Evolutionary conservation across 2,888 invertebrate genomes (phyloP), one percentile per base, ranked within the genome.

Genomic region (Tetragnatha montana): DNA sequence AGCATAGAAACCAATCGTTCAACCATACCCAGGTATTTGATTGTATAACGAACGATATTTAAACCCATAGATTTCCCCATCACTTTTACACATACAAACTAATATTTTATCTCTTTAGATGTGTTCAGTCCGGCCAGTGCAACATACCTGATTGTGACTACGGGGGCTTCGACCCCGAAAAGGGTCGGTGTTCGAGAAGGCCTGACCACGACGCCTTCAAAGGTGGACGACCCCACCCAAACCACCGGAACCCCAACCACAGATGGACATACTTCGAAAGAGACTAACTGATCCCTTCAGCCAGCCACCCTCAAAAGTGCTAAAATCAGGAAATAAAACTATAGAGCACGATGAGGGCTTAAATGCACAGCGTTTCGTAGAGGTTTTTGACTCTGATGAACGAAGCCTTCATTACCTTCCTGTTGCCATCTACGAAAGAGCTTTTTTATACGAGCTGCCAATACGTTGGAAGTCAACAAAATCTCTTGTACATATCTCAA

Each of bases 121-220:
- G 96, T 94, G 96, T 97, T 74, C 94, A 94, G 84, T 94, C 95
- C 60, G 95, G 95, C 0, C 94, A 95, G 91, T 96, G 96, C 93
- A 94, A 95, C 35, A 92, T 94, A 21, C 96, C 96, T 0, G 93
- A 93, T 6, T 97, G 96, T 93, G 96, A 96, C 92, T 96, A 95
- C 92, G 97, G 97, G 0, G 93, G 94, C 0, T 97, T 96, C 93
- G 95, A 96, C 91, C 93, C 93, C 80, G 92, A 93, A 51, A 94
- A 93, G 73, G 95, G 95, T 35, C 94, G 95, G 80, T 95, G 95
- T 93, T 95, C 95, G 0, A 79, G 70, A 74, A 86, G 87, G 47
- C 91, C 91, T 0, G 91, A 90, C 17, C 69, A 89, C 50, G 80
- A 80, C 10, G 69, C 22, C 3, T 68, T 50, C 35, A 83, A 80